Evolutionary conservation across 2,113 vertebrate genomes (phyloP).

Genomic region (Megaceryle maxima): DNA sequence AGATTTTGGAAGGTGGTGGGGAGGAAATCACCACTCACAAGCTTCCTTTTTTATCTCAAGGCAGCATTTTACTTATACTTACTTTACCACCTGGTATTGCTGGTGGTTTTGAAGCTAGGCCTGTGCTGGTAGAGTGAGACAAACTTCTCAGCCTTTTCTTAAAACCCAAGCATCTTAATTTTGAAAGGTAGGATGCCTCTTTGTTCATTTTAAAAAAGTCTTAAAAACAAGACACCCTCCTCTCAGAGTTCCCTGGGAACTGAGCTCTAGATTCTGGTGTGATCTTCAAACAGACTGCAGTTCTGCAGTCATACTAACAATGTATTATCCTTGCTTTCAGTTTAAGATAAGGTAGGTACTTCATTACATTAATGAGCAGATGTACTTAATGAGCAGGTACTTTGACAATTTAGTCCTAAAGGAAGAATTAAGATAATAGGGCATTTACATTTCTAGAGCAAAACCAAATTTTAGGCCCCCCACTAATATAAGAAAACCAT

Average conservation of each 20-base stretch:
- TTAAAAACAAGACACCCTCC: neutral
- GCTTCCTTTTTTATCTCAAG: neutral
- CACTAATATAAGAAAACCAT: neutral
- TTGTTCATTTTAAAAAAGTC: too few relatives aligned
- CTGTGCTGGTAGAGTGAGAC: neutral
- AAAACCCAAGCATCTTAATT: neutral
- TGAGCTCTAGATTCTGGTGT: neutral
- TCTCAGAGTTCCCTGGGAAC: neutral
- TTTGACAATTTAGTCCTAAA: conserved; percentile 53
- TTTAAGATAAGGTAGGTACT: conserved; percentile 27
- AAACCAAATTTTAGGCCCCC: conserved; percentile 29
- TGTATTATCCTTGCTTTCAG: conserved; percentile 8
- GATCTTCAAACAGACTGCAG: neutral
- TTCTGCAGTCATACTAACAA: conserved; percentile 1
- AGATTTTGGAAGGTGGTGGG: neutral
- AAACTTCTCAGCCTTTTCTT: neutral
- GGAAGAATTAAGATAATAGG: conserved; percentile 30
- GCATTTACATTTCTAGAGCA: conserved; percentile 23
- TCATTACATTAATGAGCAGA: conserved; percentile 62
- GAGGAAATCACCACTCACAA: neutral
- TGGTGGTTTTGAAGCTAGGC: neutral
- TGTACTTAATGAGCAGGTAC: conserved; percentile 46
- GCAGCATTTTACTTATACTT: neutral
- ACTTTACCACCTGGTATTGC: neutral
- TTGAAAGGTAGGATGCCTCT: neutral